Evolutionary conservation across 2,888 invertebrate genomes (phyloP), one percentile per base, ranked within the genome.

Genomic region (Nineta flava): DNA sequence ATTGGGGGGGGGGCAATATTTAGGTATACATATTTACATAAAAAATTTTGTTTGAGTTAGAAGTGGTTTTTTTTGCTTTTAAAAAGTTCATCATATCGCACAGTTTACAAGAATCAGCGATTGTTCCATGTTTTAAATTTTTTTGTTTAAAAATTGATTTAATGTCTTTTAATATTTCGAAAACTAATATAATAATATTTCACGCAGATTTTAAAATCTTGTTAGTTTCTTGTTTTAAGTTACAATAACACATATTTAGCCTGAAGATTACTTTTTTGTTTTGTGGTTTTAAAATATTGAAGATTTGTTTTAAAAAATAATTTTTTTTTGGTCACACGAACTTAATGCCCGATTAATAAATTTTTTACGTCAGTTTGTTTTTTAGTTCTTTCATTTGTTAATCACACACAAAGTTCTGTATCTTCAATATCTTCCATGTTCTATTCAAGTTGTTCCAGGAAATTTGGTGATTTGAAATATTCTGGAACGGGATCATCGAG

Each of bases 381-480:
- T 44, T 44, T 44, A n/a, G n/a, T n/a, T n/a, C n/a, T n/a, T n/a
- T n/a, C n/a, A 17, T 17, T 26, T 26, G n/a, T 35, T 35, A 16
- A 35, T 46, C 46, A 46, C 46, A 46, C 46, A 46, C 34, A 34
- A n/a, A 35, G 34, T 35, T 26, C 26, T 26, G 32, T 35, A 46
- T 46, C 32, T 46, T 46, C 43, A 43, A 43, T 16, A 19, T 43
- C 17, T 46, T 46, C 46, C 34, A 17, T 12, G 17, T 16, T 35
- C 60, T 57, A 60, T 65, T 94, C 95, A 65, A 99, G 81, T 71
- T 95, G 94, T 70, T 97, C 96, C 72, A 99, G 84, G 78, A 99
- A 99, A 76, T 96, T 95, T 59, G 96, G 94, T 63, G 94, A 92
- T 72, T 99, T 99, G 81, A 99, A 99, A 77, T 94, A 97, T 69